A percentile compares a stretch with the other conserved stretches of the same genome.
These are phyloP conservation scores for Echinometra lucunter DNA, from an alignment of 53 echinoderm and acorn worm species.

Conservation along the genomic window DNA sequence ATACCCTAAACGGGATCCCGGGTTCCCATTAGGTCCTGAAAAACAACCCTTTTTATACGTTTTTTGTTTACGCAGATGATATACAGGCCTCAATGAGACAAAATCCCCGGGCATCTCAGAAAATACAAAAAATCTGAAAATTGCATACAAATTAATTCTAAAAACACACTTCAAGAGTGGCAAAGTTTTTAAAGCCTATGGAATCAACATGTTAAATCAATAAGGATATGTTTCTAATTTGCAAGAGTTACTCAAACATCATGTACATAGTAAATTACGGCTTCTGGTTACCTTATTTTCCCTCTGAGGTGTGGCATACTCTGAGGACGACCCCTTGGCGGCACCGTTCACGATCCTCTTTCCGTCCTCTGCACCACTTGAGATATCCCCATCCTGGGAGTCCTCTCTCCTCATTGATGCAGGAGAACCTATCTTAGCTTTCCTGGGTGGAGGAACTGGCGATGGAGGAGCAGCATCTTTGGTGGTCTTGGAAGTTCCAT, in stretches of 20 bases:
- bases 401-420: slow-evolving; percentile 71
- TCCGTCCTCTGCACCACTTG: slow-evolving; percentile 80
- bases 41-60: too few species aligned
- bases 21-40: too few species aligned
- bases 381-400: slow-evolving; percentile 79
- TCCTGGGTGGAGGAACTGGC: slow-evolving; percentile 56
- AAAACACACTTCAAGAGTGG: too few species aligned
- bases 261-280: not conserved
- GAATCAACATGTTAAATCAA: not conserved
- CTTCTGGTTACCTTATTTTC: slow-evolving; percentile 76
- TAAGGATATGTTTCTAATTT: not conserved
- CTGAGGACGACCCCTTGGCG: slow-evolving; percentile 73
- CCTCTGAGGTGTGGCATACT: slow-evolving; percentile 74
- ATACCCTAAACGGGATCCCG: too few species aligned
- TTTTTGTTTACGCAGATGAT: too few species aligned
- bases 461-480: slow-evolving; percentile 56
- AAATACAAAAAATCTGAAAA: too few species aligned
- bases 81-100: too few species aligned
- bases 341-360: slow-evolving; percentile 72
- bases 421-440: slow-evolving; percentile 69
- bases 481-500: slow-evolving; percentile 39
- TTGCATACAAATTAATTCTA: too few species aligned
- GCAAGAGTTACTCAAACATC: not conserved
- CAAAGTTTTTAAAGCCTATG: not conserved
- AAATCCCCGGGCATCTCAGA: too few species aligned